phyloP scores from a whole-genome alignment of 2,888 invertebrate genomes.

The Deroplatys truncata region DNA sequence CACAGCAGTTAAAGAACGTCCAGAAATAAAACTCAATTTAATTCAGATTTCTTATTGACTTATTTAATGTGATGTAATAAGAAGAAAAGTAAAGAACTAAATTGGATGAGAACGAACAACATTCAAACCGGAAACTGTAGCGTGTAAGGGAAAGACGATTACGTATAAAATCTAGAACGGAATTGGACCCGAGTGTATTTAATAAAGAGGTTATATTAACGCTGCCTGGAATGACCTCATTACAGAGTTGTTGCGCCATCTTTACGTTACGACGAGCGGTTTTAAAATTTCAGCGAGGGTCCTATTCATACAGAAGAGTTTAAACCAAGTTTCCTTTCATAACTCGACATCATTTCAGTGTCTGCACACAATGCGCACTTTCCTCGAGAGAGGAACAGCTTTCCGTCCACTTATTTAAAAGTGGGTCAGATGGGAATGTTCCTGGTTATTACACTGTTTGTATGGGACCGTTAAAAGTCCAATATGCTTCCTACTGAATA shows the following conservation, averaged over 20 bases:
- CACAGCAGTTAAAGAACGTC: too few relatives aligned
- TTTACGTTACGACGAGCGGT: neutral
- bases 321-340: neutral
- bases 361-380: neutral
- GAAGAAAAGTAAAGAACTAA: too few relatives aligned
- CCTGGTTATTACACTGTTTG: too few relatives aligned
- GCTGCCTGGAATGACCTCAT: neutral
- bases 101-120: too few relatives aligned
- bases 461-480: too few relatives aligned
- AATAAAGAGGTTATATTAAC: neutral
- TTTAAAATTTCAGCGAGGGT: neutral
- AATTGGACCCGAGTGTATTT: neutral
- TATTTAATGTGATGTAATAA: too few relatives aligned
- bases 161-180: too few relatives aligned
- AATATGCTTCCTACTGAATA: too few relatives aligned
- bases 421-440: neutral
- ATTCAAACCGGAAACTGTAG: too few relatives aligned
- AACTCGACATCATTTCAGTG: neutral
- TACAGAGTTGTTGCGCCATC: neutral
- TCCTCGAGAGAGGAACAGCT: neutral
- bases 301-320: neutral
- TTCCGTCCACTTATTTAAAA: neutral
- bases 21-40: too few relatives aligned
- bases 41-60: too few relatives aligned
- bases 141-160: too few relatives aligned